Evolutionary conservation across 2,113 vertebrate species (phyloP).

Genomic region (Heterochromis multidens): DNA sequence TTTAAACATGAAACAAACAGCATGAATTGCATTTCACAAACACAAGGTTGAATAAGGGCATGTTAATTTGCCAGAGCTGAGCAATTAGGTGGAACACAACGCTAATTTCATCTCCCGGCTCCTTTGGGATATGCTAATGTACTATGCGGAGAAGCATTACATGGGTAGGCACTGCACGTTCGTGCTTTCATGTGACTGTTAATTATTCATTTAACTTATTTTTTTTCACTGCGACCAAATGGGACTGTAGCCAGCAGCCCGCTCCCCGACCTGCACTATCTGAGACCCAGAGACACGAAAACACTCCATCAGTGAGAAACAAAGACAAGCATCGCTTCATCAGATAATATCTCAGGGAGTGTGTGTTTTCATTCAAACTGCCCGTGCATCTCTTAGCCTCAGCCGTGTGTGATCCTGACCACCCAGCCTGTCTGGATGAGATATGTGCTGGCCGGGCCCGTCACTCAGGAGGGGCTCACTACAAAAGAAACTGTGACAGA

Average conservation of each 20-base stretch:
- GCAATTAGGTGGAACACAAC: constrained; percentile 76
- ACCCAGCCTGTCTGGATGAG: constrained; percentile 28
- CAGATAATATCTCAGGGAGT: not conserved
- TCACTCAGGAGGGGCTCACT: constrained; percentile 37
- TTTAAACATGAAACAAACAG: constrained; percentile 71
- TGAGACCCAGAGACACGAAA: not conserved
- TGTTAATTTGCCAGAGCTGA: constrained; percentile 67
- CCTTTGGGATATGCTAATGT: constrained; percentile 73
- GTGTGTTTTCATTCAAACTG: not conserved
- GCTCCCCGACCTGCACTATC: not conserved
- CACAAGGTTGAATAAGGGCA: constrained; percentile 66
- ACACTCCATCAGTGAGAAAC: not conserved
- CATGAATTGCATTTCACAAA: constrained; percentile 52
- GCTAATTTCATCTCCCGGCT: constrained; percentile 66
- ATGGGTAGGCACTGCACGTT: constrained; percentile 24
- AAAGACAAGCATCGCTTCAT: not conserved
- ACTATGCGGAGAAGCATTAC: constrained; percentile 29
- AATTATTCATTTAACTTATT: constrained; percentile 58
- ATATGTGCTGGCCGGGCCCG: constrained; percentile 14
- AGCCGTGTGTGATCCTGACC: constrained; percentile 16
- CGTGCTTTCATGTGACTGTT: constrained; percentile 68
- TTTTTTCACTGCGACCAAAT: constrained; percentile 43
- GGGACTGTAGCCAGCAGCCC: constrained; percentile 27
- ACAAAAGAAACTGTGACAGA: constrained; percentile 18
- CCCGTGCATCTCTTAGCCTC: not conserved